Evolutionary conservation across 2,113 vertebrate genomes (phyloP).

Genomic region (Dasyurus viverrinus): DNA sequence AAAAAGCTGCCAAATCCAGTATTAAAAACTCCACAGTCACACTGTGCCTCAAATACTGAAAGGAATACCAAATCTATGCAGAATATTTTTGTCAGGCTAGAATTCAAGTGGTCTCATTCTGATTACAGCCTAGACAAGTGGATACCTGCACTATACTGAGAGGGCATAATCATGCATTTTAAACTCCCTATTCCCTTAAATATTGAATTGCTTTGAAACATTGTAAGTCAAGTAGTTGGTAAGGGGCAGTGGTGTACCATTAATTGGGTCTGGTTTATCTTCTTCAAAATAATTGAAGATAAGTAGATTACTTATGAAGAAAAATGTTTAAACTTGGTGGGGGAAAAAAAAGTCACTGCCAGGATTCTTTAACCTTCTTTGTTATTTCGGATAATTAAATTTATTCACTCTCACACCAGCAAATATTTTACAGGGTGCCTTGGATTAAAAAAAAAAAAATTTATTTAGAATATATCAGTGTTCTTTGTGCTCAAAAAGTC

Average conservation of each 20-base stretch:
- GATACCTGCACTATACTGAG: not conserved
- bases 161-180: not conserved
- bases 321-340: constrained; percentile 40
- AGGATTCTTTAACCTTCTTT: constrained; percentile 57
- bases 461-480: constrained; percentile 49
- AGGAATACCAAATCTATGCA: constrained; percentile 66
- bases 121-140: not conserved
- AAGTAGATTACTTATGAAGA: constrained; percentile 50
- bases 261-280: constrained; percentile 44
- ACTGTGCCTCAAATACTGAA: constrained; percentile 59
- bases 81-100: constrained; percentile 36
- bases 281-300: constrained; percentile 38
- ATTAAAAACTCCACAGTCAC: constrained; percentile 43
- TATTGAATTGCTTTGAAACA: constrained; percentile 9
- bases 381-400: constrained; percentile 62
- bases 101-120: not conserved
- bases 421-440: constrained; percentile 85
- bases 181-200: not conserved
- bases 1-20: constrained; percentile 58
- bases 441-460: constrained; percentile 73
- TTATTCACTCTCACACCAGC: constrained; percentile 83
- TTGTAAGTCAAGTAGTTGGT: not conserved
- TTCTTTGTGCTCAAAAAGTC: constrained; percentile 55
- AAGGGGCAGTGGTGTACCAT: not conserved
- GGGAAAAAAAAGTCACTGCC: constrained; percentile 62